Evolutionary conservation across 1,140 invertebrate genomes (phyloP).

Genomic region (Cyrtorhinus lividipennis): DNA sequence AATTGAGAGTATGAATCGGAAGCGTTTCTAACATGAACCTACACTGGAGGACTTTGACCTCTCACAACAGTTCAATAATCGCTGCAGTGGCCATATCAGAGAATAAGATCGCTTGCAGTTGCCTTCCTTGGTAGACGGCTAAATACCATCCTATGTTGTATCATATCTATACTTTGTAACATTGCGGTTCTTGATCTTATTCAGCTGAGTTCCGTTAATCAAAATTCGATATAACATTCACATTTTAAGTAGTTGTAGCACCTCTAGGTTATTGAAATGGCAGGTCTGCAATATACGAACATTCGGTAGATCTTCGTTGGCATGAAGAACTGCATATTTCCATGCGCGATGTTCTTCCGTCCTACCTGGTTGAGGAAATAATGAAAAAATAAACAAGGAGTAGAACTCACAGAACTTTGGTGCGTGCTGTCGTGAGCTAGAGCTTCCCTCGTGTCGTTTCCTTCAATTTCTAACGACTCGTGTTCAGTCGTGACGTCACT

Average conservation of each 20-base stretch:
- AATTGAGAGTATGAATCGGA: too few species aligned
- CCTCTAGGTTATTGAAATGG: background rate
- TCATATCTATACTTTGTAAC: too few species aligned
- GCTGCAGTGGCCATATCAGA: too few species aligned
- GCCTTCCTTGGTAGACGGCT: too few species aligned
- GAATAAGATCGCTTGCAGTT: too few species aligned
- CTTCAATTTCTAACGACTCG: background rate
- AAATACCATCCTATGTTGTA: too few species aligned
- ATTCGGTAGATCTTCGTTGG: background rate
- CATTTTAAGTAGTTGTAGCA: background rate
- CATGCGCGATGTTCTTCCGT: too few species aligned
- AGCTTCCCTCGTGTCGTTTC: constrained; percentile 46
- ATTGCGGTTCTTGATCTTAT: too few species aligned
- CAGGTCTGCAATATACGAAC: background rate
- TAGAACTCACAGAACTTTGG: constrained; percentile 44
- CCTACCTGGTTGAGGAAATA: background rate
- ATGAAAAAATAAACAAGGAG: background rate
- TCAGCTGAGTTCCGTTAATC: background rate
- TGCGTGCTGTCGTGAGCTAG: constrained; percentile 49
- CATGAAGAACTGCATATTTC: too few species aligned
- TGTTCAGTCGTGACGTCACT: constrained; percentile 12
- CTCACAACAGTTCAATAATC: too few species aligned
- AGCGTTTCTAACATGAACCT: too few species aligned
- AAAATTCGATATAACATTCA: background rate
- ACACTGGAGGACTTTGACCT: too few species aligned